Conservation (phyloP, 2,113 vertebrate species). For the Cichladusa arquata region DNA sequence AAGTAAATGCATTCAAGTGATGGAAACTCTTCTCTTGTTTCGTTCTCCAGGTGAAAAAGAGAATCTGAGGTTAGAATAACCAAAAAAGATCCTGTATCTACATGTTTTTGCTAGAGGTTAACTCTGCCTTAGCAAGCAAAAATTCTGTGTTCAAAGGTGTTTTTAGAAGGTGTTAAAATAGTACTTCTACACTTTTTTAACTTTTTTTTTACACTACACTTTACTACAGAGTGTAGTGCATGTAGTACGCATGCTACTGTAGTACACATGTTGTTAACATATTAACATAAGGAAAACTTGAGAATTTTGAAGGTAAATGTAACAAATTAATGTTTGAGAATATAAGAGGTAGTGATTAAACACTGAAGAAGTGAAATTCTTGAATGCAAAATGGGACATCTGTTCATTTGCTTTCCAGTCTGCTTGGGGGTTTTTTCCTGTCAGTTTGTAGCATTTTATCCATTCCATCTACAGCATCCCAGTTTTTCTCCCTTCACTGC, state of each 20-base stretch:
- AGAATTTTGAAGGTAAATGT: not conserved
- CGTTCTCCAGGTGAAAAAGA: not conserved
- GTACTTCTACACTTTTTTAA: not conserved
- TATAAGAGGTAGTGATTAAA: not conserved
- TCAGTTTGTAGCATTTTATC: not conserved
- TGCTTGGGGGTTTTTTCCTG: not conserved
- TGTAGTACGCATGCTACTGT: not conserved
- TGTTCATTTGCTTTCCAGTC: not conserved
- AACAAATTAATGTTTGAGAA: not conserved
- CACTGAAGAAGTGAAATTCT: not conserved
- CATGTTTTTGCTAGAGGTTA: not conserved
- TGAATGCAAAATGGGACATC: not conserved
- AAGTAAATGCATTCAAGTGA: not conserved
- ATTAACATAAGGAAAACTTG: not conserved
- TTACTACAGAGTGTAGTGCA: rapidly evolving
- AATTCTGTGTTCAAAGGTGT: not conserved
- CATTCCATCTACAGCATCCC: not conserved
- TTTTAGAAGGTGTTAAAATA: not conserved
- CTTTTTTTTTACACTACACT: not conserved
- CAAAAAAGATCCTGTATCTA: not conserved
- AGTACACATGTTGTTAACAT: not conserved
- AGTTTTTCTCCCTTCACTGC: not conserved
- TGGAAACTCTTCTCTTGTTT: not conserved
- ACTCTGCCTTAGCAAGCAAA: not conserved
- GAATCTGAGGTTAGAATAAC: not conserved